Base-by-base conservation (phyloP, 2,113 vertebrate genomes). In the Podilymbus podiceps region DNA sequence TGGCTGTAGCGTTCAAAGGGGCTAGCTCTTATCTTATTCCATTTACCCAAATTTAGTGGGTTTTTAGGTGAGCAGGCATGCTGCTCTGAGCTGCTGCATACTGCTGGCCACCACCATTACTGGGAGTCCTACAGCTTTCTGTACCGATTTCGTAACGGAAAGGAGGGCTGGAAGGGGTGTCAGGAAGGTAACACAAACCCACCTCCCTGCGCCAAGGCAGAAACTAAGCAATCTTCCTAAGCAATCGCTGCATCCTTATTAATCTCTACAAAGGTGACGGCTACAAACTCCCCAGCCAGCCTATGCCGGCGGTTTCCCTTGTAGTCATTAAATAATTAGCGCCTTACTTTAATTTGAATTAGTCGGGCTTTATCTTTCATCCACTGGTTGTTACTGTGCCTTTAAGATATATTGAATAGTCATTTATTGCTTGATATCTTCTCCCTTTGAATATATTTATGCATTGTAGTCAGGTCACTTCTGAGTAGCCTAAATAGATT, bases 401-500 rank as follows among this genome's bases (percentile, higher is more conserved):
- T 76, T 50, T 88, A 62, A 67, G 38, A 58, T 90, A n/a, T 27
- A 69, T 33, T 86, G 64, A 88, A 75, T 25, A 77, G 72, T 83
- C n/a, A 42, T 67, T 92, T 88, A 22, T 35, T 18, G 20, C 63
- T 91, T 83, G 77, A 13, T 89, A 60, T 58, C 76, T 87, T 90
- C 86, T 94, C 56, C 33, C 64, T 90, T 73, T 94, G 83, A 85
- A 90, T 64, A 38, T 64, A 87, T 92, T 94, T 94, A 52, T 69
- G 60, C 27, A 60, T 86, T 93, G 69, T 89, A 15, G 12, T 81
- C 7, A 46, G 92, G 76, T 78, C 62, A 92, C 88, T 93, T 81
- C 92, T 93, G 96, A 58, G 79, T 68, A 80, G 66, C 83, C 86
- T 97, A 94, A 95, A 85, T 35, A 79, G 93, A 93, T 95, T 93